Conservation (phyloP, 2,113 vertebrate genomes). For the Datnioides undecimradiatus region DNA sequence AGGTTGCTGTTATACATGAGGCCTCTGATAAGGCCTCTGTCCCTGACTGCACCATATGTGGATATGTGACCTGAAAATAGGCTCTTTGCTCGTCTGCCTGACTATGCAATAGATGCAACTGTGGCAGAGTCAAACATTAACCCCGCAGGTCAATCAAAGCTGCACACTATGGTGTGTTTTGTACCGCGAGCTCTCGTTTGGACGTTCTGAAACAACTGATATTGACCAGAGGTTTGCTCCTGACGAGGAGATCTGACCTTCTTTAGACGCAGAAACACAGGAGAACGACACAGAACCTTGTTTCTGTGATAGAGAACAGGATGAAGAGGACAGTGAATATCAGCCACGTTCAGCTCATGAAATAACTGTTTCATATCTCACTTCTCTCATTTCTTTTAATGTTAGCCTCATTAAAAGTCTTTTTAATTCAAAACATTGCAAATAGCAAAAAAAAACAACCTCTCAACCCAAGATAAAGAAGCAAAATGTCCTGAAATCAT, state of each 20-base stretch:
- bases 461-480: no score
- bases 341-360: no score
- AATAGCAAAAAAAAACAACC: no score
- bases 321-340: no score
- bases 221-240: neutral
- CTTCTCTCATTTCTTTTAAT: no score
- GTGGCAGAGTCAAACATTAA: conserved; percentile 40
- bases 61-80: conserved; percentile 37
- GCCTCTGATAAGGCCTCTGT: conserved; percentile 32
- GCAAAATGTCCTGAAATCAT: no score
- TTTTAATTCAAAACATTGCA: no score
- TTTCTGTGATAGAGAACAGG: no score
- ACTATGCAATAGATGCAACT: neutral
- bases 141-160: neutral
- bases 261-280: neutral
- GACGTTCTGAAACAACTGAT: neutral
- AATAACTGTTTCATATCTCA: no score
- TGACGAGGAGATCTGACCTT: neutral
- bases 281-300: no score
- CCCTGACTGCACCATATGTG: conserved; percentile 11
- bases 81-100: neutral
- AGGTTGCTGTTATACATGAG: neutral
- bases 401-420: no score
- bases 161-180: conserved; percentile 1
- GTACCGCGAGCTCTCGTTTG: neutral